Conservation (phyloP, 2,113 vertebrate species). For the Tyrannus savana region DNA sequence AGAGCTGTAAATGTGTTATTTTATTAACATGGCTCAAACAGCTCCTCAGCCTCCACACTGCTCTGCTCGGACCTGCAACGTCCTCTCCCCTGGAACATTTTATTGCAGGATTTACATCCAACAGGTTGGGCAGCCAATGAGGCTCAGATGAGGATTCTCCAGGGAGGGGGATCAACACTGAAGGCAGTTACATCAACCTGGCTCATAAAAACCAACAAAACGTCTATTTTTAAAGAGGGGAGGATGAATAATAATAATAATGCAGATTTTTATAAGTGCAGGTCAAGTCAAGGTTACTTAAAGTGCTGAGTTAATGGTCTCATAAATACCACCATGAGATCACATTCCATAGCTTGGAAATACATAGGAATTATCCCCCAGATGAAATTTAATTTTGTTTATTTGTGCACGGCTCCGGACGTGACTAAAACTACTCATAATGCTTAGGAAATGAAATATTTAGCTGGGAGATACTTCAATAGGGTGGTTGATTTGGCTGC, state of each 20-base stretch:
- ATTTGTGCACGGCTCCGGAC: background rate
- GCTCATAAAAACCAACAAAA: background rate
- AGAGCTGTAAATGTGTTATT: background rate
- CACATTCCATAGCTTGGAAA: background rate
- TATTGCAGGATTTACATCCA: background rate
- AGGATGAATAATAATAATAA: background rate
- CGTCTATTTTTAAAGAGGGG: background rate
- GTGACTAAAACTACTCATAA: constrained; percentile 28
- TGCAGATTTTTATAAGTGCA: fast-evolving
- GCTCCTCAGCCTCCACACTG: background rate
- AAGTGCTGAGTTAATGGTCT: background rate
- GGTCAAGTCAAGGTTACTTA: background rate
- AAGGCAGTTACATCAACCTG: background rate
- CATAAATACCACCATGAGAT: background rate
- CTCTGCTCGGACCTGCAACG: background rate
- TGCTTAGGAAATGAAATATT: constrained; percentile 55
- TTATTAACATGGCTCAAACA: background rate
- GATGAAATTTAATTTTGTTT: background rate
- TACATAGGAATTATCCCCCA: background rate
- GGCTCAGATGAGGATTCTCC: background rate
- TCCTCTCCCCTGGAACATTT: background rate
- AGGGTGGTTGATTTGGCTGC: constrained; percentile 35
- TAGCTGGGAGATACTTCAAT: constrained; percentile 36
- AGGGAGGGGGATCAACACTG: background rate
- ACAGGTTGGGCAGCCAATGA: background rate